A percentile compares a stretch with the other conserved stretches of the same genome.
phyloP scores from a whole-genome alignment of 2,113 vertebrate genomes.

The Oreotrochilus melanogaster region DNA sequence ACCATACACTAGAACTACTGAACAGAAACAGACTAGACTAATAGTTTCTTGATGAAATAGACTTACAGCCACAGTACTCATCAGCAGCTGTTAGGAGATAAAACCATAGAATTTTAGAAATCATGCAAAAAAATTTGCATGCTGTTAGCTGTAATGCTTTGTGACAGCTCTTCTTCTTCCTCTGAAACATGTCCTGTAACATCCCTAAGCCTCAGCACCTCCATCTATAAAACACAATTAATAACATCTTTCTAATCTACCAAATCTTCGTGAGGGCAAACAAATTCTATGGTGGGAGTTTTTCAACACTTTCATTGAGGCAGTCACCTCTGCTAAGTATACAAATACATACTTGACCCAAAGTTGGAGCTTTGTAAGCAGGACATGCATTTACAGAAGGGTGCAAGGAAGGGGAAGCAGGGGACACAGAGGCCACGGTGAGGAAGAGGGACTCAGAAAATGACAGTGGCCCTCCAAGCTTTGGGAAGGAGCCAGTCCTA shows the following conservation, averaged over 20 bases:
- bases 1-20: neutral
- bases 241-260: neutral
- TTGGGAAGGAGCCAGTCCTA: neutral
- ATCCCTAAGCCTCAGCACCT: neutral
- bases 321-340: neutral
- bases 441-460: neutral
- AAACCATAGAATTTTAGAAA: neutral
- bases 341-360: neutral
- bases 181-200: neutral
- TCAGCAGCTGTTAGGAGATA: neutral
- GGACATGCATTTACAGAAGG: fast-evolving
- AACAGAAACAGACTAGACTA: neutral
- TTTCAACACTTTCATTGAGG: neutral
- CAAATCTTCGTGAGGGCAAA: neutral
- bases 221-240: neutral
- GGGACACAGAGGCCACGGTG: neutral
- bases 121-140: neutral
- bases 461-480: neutral
- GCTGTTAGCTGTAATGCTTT: neutral
- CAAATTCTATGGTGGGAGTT: neutral
- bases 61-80: neutral
- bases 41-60: neutral
- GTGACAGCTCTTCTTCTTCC: neutral
- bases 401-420: fast-evolving
- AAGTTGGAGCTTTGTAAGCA: neutral